Base-by-base conservation (phyloP, 1,140 invertebrate genomes). In the Halyomorpha halys region DNA sequence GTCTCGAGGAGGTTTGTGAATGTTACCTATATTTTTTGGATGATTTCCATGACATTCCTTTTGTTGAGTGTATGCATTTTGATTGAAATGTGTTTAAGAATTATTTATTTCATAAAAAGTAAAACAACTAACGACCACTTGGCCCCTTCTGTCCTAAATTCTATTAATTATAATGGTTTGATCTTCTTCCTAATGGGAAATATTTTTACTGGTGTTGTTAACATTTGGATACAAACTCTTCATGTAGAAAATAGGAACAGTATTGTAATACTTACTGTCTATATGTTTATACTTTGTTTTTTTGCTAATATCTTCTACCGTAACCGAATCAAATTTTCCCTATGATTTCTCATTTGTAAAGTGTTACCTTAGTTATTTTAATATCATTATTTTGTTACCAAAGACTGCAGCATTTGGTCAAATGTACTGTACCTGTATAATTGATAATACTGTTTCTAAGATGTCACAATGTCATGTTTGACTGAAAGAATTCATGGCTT, bases 141-240 rank as follows among this genome's bases (percentile, higher is more conserved):
- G 68, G 72, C 77, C 14, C 81, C 84, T 16, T 73, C 80, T 16
- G 80, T 86, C 63, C 79, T 85, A 49, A 76, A 81, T 70, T 79
- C 81, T 47, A 78, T 90, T 30, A 88, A 87, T 76, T 81, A 81
- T 60, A 90, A 90, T 76, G 86, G 86, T 14, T 74, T 94, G 30
- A 67, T 81, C 18, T 90, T 86, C 72, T 94, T 94, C 74, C 73
- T 94, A 45, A 45, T 87, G 1, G 81, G 82, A 3, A 94, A 94
- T 78, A 44, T 94, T 19, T 71, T 87, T 13, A 94, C 90, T 23
- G 91, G 91, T 45, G 62, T 83, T 25, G 76, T 94, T 15, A 94
- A 94, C 77, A 74, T 89, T 69, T 73, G 73, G 25, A 73, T 89
- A 15, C 74, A 80, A 66, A 87, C 87, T 47, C 71, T 85, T 59